These are phyloP conservation scores for Hemicrepidius hirtus DNA, from an alignment of 2,888 invertebrate species.

Conservation along the genomic window DNA sequence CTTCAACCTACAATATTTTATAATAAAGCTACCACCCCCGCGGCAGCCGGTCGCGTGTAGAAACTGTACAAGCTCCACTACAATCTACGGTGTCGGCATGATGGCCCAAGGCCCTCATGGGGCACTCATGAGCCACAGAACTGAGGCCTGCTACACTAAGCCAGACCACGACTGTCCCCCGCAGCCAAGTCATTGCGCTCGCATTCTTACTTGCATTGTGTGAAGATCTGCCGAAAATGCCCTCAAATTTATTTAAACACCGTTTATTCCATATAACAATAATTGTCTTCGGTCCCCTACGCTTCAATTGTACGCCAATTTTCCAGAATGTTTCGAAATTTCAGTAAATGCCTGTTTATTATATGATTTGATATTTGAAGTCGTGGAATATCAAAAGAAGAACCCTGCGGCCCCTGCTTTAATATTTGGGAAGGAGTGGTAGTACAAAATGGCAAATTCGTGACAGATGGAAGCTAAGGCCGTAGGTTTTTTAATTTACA, in stretches of 20 bases:
- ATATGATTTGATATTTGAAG: slow-evolving; percentile 35
- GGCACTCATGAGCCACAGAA: slow-evolving; percentile 64
- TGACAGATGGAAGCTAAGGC: slow-evolving; percentile 44
- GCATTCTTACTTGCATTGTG: slow-evolving; percentile 58
- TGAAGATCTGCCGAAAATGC: slow-evolving; percentile 54
- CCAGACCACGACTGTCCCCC: slow-evolving; percentile 70
- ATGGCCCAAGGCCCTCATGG: slow-evolving; percentile 66
- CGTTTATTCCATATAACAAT: slow-evolving; percentile 30
- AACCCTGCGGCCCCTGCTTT: slow-evolving; percentile 32
- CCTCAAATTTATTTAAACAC: slow-evolving; percentile 52
- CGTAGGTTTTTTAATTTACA: slow-evolving; percentile 17
- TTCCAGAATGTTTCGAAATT: slow-evolving; percentile 25
- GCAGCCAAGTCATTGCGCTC: slow-evolving; percentile 67
- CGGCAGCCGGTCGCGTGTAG: slow-evolving; percentile 71
- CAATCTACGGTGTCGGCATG: slow-evolving; percentile 65
- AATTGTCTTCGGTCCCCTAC: slow-evolving; percentile 27
- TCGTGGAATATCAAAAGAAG: slow-evolving; percentile 43
- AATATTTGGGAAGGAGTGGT: slow-evolving; percentile 36
- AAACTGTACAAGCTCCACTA: slow-evolving; percentile 61
- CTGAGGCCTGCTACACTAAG: slow-evolving; percentile 62
- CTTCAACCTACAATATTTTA: slow-evolving; percentile 63
- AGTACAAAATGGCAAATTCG: slow-evolving; percentile 41
- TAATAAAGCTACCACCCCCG: slow-evolving; percentile 71
- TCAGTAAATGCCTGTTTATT: slow-evolving; percentile 36
- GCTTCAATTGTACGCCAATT: slow-evolving; percentile 33